A percentile compares a stretch with the other conserved stretches of the same genome.
Conservation (phyloP, 2,888 invertebrate genomes). For the Dryococelus australis region DNA sequence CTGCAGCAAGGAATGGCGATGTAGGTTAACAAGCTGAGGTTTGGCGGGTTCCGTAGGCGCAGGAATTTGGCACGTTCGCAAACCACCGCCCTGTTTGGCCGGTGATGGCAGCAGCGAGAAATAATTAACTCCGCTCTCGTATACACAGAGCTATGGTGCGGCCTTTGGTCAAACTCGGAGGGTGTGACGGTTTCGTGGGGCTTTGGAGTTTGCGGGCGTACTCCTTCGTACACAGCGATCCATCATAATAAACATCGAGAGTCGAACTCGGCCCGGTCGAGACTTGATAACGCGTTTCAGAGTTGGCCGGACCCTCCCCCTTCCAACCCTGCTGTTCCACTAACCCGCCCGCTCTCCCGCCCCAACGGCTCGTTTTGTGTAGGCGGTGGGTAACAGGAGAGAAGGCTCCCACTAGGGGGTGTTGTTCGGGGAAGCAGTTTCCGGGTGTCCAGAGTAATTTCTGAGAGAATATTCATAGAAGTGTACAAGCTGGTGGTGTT, state of each 20-base stretch:
- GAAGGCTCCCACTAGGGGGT: background rate
- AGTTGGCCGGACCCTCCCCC: background rate
- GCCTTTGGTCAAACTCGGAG: background rate
- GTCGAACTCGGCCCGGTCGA: background rate
- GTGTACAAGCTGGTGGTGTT: background rate
- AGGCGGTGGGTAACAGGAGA: background rate
- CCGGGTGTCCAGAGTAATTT: conserved; percentile 10
- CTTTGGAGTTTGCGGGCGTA: background rate
- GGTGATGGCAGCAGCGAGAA: background rate
- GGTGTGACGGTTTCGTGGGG: too few relatives aligned
- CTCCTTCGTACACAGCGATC: background rate
- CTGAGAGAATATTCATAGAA: conserved; percentile 16
- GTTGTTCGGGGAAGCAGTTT: background rate
- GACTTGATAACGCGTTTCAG: background rate
- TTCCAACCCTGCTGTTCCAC: background rate
- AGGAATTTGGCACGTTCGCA: background rate
- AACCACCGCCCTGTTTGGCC: background rate
- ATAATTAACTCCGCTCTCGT: background rate
- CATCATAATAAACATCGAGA: conserved; percentile 1
- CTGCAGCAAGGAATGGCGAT: too few relatives aligned
- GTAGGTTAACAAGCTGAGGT: too few relatives aligned
- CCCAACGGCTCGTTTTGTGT: background rate
- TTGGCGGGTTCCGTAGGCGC: background rate
- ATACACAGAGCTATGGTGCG: background rate
- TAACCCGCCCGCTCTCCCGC: background rate